Base-by-base conservation (phyloP, 2,888 invertebrate species). In the Ganaspis brasiliensis region DNA sequence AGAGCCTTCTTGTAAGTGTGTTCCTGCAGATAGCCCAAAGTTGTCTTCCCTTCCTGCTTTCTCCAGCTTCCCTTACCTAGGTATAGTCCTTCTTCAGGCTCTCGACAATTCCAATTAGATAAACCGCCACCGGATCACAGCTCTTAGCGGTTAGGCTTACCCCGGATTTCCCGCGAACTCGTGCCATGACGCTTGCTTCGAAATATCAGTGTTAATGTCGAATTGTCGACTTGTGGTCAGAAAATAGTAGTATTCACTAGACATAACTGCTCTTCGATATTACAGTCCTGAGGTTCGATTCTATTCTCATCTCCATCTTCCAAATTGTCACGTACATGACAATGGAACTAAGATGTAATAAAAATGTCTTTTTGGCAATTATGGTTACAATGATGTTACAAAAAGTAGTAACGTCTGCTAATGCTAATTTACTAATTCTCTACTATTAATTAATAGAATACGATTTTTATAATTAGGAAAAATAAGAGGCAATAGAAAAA, bases 51-150 rank as follows among this genome's bases (percentile, higher is more conserved):
- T 77, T 75, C 80, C 77, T 79, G 77, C 74, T 75, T 73, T 67
- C 49, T 71, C 72, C 61, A 78, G 52, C 26, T 73, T 59, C 61
- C 81, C 75, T 57, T 71, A 70, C 75, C 76, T 80, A 78, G 5
- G 52, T 19, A 52, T 52, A 74, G 78, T 83, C 82, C 82, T 82
- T 79, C 81, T 84, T 82, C 81, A 73, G 85, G 83, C 86, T 83
- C 87, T 87, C 88, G 89, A 90, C 89, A 89, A 90, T 89, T 90
- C 87, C 90, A 90, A 91, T 91, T 91, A 90, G 88, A 90, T 89
- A 90, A 91, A 91, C 89, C 89, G 82, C 89, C 86, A 83, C 78
- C 84, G 87, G 89, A 90, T 90, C 89, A 88, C 85, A 83, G 87
- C 88, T 89, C 89, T 88, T 87, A 88, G 88, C 84, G 88, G 88